A percentile compares a stretch with the other conserved stretches of the same genome.
These are phyloP conservation scores for Telmatochromis sp. DNA, from an alignment of 2,113 vertebrate species.

Conservation along the genomic window DNA sequence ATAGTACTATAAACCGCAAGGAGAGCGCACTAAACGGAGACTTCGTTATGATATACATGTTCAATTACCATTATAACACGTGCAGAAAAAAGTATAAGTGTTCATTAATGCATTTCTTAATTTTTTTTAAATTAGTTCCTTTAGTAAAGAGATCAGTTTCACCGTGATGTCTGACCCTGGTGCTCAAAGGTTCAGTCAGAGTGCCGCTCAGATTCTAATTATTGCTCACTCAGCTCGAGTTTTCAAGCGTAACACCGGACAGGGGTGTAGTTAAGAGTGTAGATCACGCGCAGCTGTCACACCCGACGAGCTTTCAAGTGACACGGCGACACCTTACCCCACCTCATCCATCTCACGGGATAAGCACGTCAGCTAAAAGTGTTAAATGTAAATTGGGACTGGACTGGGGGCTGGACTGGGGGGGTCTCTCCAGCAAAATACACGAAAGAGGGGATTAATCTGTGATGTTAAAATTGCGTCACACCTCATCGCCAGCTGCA, in stretches of 20 bases:
- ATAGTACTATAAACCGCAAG: not conserved
- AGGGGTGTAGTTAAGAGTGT: not conserved
- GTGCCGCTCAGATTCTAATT: not conserved
- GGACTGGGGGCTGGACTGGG: not conserved
- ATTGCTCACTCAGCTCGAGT: not conserved
- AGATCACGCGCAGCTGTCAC: not conserved
- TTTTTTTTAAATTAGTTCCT: not conserved
- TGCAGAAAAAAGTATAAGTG: not conserved
- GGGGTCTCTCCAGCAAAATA: conserved; percentile 2
- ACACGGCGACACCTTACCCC: conserved; percentile 6
- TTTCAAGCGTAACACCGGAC: not conserved
- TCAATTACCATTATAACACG: not conserved
- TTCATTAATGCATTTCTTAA: not conserved
- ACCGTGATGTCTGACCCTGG: not conserved
- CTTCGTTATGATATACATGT: not conserved
- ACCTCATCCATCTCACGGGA: conserved; percentile 13
- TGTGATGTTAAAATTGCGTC: conserved; percentile 27
- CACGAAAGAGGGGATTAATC: conserved; percentile 48
- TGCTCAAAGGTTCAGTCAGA: not conserved
- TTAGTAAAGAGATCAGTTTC: conserved; percentile 1
- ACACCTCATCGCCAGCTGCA: conserved; percentile 29
- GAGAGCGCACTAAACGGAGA: not conserved
- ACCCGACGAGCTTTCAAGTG: conserved; percentile 13
- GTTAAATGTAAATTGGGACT: conserved; percentile 22
- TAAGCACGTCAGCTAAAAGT: conserved; percentile 45